These are phyloP conservation scores for Pseudomyrmex concolor DNA, from an alignment of 1,140 invertebrate species.

Conservation along the genomic window DNA sequence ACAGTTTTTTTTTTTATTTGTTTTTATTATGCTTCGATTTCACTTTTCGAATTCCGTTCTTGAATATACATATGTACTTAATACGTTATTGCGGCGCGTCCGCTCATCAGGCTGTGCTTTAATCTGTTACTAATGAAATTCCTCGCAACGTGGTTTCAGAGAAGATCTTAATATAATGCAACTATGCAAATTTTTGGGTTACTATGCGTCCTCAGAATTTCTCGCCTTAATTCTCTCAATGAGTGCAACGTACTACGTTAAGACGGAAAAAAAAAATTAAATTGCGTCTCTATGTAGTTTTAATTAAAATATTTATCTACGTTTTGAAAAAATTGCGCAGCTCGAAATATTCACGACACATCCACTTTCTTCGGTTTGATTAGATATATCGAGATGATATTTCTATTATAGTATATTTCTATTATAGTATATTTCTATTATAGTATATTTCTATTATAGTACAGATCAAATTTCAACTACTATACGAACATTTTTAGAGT, in stretches of 20 bases:
- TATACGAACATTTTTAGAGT: no score
- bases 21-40: background rate
- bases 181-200: conserved; percentile 61
- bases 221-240: conserved; percentile 36
- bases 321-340: no score
- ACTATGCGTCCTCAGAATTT: conserved; percentile 41
- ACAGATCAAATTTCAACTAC: no score
- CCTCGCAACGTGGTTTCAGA: conserved; percentile 37
- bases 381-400: no score
- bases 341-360: no score
- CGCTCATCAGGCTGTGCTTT: conserved; percentile 44
- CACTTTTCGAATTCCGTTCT: background rate
- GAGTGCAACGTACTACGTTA: conserved; percentile 15
- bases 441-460: no score
- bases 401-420: no score
- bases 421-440: no score
- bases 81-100: conserved; percentile 34
- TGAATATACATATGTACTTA: conserved; percentile 1
- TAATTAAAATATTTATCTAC: background rate
- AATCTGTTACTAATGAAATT: conserved; percentile 61
- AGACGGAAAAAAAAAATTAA: background rate
- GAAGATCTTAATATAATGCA: conserved; percentile 53
- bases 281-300: background rate
- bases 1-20: background rate
- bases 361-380: background rate